A percentile compares a stretch with the other conserved stretches of the same genome.
phyloP scores from a whole-genome alignment of 2,888 invertebrate species.

The Scaptomyza polygonia region DNA sequence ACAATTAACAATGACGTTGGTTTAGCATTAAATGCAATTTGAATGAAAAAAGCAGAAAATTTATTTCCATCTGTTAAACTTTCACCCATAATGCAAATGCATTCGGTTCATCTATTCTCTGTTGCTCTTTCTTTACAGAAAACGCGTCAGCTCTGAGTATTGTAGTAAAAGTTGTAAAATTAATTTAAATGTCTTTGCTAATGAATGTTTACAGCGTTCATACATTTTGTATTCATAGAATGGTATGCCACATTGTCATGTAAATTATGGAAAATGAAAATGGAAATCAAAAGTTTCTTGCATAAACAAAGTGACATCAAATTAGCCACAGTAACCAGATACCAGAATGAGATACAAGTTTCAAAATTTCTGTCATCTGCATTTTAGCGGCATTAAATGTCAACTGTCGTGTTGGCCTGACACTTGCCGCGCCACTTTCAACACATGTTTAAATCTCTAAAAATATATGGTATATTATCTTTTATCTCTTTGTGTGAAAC shows the following conservation, averaged over 20 bases:
- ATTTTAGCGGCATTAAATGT: constrained; percentile 62
- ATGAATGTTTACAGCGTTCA: constrained; percentile 67
- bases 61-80: constrained; percentile 19
- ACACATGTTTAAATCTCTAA: neutral
- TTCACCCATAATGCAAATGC: constrained; percentile 28
- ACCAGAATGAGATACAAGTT: constrained; percentile 31
- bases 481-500: constrained; percentile 50
- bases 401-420: constrained; percentile 57
- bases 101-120: neutral
- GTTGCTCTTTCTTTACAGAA: neutral
- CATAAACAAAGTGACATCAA: constrained; percentile 69
- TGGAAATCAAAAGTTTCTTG: constrained; percentile 36
- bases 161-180: constrained; percentile 61
- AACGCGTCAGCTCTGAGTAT: constrained; percentile 17
- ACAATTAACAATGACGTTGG: constrained; percentile 28
- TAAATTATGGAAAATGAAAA: constrained; percentile 56
- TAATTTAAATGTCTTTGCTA: constrained; percentile 78
- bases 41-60: constrained; percentile 18
- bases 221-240: constrained; percentile 48
- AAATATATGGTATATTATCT: constrained; percentile 3
- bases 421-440: constrained; percentile 38
- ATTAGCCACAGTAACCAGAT: constrained; percentile 57
- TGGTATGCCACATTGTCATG: constrained; percentile 60
- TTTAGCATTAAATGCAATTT: constrained; percentile 37
- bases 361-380: constrained; percentile 34